Percentiles rank a stretch among this genome's conserved stretches.
These are phyloP conservation scores for Tolmerus cingulatus DNA, from an alignment of 2,888 invertebrate species.

Conservation along the genomic window DNA sequence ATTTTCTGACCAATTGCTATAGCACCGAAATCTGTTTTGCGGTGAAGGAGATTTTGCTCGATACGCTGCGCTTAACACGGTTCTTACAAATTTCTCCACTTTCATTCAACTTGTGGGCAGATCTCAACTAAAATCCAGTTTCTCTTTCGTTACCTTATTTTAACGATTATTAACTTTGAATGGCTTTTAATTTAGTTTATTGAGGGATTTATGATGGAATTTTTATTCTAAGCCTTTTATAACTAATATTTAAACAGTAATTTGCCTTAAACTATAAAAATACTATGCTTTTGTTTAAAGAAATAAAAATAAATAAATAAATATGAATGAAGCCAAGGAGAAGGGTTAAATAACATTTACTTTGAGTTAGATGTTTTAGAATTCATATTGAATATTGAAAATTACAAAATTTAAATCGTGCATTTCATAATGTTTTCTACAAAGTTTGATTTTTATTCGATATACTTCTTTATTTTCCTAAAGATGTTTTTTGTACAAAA, in stretches of 20 bases:
- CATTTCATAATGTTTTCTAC: no score
- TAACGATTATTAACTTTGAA: neutral
- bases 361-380: no score
- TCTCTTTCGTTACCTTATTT: neutral
- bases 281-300: no score
- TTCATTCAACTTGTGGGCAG: neutral
- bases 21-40: neutral
- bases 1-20: neutral
- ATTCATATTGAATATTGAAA: no score
- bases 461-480: no score
- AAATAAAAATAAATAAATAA: no score
- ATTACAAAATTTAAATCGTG: no score
- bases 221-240: neutral
- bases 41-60: neutral
- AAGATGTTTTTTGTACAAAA: no score
- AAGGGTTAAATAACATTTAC: no score
- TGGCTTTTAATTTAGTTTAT: neutral
- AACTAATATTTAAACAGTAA: neutral
- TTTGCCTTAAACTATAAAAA: neutral
- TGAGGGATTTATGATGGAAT: neutral
- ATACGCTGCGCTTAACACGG: neutral
- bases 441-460: no score
- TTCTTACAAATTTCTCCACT: neutral
- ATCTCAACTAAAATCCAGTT: neutral
- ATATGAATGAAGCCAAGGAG: no score